Evolutionary conservation across 2,113 vertebrate species (phyloP).

Genomic region (Laticauda laticaudata): DNA sequence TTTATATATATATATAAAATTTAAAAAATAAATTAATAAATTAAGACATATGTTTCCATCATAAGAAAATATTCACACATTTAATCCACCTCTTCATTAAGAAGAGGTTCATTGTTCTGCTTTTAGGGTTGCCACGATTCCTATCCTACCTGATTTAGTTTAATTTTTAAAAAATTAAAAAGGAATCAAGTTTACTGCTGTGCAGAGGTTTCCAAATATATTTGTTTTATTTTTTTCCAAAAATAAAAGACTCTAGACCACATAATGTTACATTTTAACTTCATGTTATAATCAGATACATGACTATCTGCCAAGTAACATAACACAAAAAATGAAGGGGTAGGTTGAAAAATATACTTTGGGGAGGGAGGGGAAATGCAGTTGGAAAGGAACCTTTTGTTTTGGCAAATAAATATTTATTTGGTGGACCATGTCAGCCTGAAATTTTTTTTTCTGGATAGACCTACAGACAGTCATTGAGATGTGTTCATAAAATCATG

Average conservation of each 20-base stretch:
- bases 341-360: neutral
- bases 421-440: neutral
- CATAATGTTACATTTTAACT: neutral
- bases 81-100: neutral
- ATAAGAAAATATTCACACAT: neutral
- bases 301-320: neutral
- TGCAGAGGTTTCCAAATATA: neutral
- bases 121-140: neutral
- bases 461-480: too few relatives aligned
- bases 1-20: too few relatives aligned
- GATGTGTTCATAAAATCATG: too few relatives aligned
- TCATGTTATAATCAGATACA: neutral
- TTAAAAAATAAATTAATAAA: too few relatives aligned
- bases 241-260: neutral
- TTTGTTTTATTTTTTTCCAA: neutral
- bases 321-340: neutral
- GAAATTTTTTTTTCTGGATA: neutral
- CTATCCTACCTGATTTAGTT: neutral
- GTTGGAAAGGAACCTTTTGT: neutral
- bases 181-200: neutral
- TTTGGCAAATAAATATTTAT: neutral
- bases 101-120: neutral
- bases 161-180: neutral
- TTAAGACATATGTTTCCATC: neutral
- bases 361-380: neutral